These are phyloP conservation scores for Cylloceria caligata DNA, from an alignment of 2,888 invertebrate species.

Conservation along the genomic window DNA sequence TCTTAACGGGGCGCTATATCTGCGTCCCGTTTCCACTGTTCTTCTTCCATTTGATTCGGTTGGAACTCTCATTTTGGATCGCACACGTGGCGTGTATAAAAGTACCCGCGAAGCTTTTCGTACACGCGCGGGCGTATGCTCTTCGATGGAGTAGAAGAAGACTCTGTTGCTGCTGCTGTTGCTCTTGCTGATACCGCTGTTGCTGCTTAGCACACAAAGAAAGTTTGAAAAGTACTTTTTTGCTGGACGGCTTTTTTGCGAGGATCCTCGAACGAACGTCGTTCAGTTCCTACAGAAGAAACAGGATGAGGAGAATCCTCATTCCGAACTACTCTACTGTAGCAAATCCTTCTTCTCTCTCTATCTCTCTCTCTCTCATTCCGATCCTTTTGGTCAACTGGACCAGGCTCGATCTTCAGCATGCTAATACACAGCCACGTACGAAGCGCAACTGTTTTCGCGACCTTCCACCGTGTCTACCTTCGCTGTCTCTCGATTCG, in stretches of 20 bases:
- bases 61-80: slow-evolving; percentile 59
- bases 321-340: slow-evolving; percentile 18
- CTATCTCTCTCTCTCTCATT: slow-evolving; percentile 39
- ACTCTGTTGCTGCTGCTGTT: slow-evolving; percentile 40
- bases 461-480: slow-evolving; percentile 70
- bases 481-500: slow-evolving; percentile 22
- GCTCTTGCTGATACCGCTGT: slow-evolving; percentile 15
- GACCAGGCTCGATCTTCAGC: slow-evolving; percentile 76
- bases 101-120: slow-evolving; percentile 36
- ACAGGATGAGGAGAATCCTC: slow-evolving; percentile 45
- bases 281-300: slow-evolving; percentile 54
- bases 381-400: slow-evolving; percentile 58
- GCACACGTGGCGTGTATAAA: slow-evolving; percentile 63
- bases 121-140: slow-evolving; percentile 7
- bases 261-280: slow-evolving; percentile 47
- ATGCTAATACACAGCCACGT: slow-evolving; percentile 80
- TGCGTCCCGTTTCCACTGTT: slow-evolving; percentile 18
- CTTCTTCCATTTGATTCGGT: slow-evolving; percentile 44
- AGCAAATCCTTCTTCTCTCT: slow-evolving; percentile 25
- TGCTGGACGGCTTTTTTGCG: slow-evolving; percentile 61
- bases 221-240: slow-evolving; percentile 78
- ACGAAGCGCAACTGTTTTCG: slow-evolving; percentile 82
- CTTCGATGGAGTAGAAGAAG: slow-evolving; percentile 52
- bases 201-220: slow-evolving; percentile 83
- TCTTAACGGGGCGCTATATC: slow-evolving; percentile 45